Conservation (phyloP, 2,797 vertebrate species). For the Phoebastria nigripes region DNA sequence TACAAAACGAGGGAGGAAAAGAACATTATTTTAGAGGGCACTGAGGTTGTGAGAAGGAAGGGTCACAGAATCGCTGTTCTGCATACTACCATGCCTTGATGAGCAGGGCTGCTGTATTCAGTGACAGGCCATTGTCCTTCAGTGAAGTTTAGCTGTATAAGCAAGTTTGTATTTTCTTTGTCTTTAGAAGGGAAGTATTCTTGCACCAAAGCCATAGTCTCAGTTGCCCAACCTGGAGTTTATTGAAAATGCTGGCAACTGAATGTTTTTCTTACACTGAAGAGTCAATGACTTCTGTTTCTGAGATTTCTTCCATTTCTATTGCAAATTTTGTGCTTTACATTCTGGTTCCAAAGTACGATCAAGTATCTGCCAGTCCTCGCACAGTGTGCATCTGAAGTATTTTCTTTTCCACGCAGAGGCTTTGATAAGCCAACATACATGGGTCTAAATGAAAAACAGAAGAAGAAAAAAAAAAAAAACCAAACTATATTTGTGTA, state of each 20-base stretch:
- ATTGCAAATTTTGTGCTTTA: neutral
- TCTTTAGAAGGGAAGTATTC: neutral
- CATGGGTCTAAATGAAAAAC: neutral
- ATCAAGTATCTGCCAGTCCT: neutral
- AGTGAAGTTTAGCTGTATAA: neutral
- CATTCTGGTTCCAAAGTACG: neutral
- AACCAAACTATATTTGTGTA: neutral
- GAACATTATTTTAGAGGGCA: neutral
- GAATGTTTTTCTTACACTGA: neutral
- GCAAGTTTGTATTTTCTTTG: neutral
- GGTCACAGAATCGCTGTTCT: neutral
- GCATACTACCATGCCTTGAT: neutral
- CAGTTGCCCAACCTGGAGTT: neutral
- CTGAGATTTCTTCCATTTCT: neutral
- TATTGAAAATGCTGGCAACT: neutral
- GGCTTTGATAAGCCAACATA: neutral
- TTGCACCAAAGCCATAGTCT: neutral
- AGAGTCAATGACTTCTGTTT: neutral
- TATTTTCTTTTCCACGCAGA: neutral
- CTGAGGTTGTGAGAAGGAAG: neutral
- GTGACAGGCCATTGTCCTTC: neutral
- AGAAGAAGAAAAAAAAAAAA: neutral
- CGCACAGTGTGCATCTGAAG: neutral
- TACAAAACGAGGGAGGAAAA: fast-evolving
- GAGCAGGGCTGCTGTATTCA: neutral